Base-by-base conservation (phyloP, 2,888 invertebrate genomes). In the Phorcus lineatus region DNA sequence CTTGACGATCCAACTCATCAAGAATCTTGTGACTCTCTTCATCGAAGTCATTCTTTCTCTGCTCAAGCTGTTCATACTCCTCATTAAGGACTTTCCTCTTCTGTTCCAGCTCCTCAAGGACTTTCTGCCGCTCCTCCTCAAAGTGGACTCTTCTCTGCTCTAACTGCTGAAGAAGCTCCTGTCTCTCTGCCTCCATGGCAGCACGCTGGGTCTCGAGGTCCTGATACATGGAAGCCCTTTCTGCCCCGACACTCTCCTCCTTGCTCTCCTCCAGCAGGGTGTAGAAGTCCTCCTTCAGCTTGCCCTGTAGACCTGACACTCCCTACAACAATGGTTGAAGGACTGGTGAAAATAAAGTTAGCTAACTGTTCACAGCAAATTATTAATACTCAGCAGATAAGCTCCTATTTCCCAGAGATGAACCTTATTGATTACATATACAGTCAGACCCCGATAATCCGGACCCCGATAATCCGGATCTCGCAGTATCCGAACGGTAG, bases 211-310 rank as follows among this genome's bases (percentile, higher is more conserved):
- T 17, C 6, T 62, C 31, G 70, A 81, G 67, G n/a, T 78, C 78
- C 28, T 76, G 66, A 47, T 47, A 66, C 40, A 75, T 54, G 17
- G 47, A 28, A 19, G 57, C 24, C 55, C 47, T 40, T 24, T 78
- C 77, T 16, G 66, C 52, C 66, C 19, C 13, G 4, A 67, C n/a
- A 16, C 36, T 82, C 17, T 82, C 77, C 24, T 77, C 55, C 74
- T 82, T 80, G 47, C 82, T 75, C 76, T 86, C 79, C 22, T 86
- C 82, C 11, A 89, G 76, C 55, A 90, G 80, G 2, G 74, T 74
- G 74, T 82, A 80, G 78, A 90, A 90, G 52, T 90, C 90, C 24
- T 89, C 88, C 81, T 84, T 83, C 74, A 88, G 80, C 82, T 88
- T 86, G 17, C 89, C 90, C 70, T 84, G 75, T 24, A 90, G 80